A percentile compares a stretch with the other conserved stretches of the same genome.
Conservation (phyloP, 2,113 vertebrate species). For the Hypocryptadius cinnamomeus region DNA sequence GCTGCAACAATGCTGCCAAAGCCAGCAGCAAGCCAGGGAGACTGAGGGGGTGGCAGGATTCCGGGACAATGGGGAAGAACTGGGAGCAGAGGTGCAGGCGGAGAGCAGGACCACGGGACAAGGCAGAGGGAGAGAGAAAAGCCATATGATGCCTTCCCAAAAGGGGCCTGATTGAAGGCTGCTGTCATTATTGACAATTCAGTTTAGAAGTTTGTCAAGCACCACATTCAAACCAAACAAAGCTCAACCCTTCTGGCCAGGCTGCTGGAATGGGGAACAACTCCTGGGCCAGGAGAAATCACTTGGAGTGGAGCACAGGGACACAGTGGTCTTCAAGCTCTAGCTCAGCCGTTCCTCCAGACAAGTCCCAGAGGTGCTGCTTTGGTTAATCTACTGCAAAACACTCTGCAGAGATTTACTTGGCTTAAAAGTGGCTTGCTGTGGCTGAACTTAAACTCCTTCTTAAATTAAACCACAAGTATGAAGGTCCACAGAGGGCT, state of each 20-base stretch:
- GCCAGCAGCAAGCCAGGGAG: not conserved
- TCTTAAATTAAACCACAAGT: not conserved
- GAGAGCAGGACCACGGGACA: not conserved
- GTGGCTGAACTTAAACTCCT: not conserved
- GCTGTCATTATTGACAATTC: not conserved
- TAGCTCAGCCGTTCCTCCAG: not conserved
- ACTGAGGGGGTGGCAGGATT: not conserved
- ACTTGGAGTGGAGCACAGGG: not conserved
- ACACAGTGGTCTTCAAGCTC: not conserved
- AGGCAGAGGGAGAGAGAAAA: not conserved
- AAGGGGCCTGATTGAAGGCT: not conserved
- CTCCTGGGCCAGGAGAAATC: not conserved
- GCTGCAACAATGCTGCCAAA: not conserved
- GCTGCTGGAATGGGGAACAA: not conserved
- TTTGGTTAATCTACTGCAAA: not conserved
- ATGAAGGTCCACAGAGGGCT: not conserved
- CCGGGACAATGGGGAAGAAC: not conserved
- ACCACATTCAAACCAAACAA: not conserved
- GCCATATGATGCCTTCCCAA: not conserved
- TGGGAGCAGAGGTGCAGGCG: not conserved
- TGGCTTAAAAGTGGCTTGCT: not conserved
- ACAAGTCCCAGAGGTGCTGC: not conserved
- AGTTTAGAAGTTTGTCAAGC: not conserved
- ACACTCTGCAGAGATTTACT: not conserved
- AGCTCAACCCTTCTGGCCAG: not conserved